Conservation (phyloP, 1,140 invertebrate species). For the Tenebrio molitor region DNA sequence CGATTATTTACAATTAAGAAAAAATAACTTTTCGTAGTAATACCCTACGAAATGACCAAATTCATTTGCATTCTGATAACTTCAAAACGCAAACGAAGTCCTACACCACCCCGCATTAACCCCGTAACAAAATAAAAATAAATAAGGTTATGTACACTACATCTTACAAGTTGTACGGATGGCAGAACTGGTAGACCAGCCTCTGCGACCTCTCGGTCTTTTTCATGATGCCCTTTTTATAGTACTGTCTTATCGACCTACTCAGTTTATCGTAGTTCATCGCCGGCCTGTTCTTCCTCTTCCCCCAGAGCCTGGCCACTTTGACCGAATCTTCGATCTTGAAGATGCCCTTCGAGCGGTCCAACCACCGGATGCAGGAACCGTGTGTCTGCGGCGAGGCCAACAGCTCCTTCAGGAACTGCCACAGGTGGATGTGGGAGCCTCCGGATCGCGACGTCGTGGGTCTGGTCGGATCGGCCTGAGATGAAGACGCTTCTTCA, state of each 20-base stretch:
- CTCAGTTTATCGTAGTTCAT: constrained; percentile 99
- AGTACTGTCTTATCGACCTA: constrained; percentile 98
- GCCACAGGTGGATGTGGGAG: constrained; percentile 98
- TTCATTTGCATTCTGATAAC: constrained; percentile 61
- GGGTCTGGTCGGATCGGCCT: constrained; percentile 56
- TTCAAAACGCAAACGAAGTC: constrained; percentile 59
- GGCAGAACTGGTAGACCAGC: constrained; percentile 99
- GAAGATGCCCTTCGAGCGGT: constrained; percentile 94
- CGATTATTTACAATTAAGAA: constrained; percentile 49
- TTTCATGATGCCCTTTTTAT: constrained; percentile 99
- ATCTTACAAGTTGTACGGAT: constrained; percentile 88
- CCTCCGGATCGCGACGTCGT: constrained; percentile 59
- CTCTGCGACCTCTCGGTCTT: constrained; percentile 98
- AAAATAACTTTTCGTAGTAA: constrained; percentile 55
- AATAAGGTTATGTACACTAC: constrained; percentile 8
- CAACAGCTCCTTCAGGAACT: constrained; percentile 97
- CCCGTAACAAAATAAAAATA: constrained; percentile 28
- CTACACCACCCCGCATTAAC: constrained; percentile 34
- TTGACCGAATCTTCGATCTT: constrained; percentile 99
- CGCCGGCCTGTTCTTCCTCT: constrained; percentile 96
- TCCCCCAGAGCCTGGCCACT: constrained; percentile 96
- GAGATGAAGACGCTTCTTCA: constrained; percentile 65
- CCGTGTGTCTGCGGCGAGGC: constrained; percentile 88
- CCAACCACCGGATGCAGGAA: constrained; percentile 96
- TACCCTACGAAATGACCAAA: constrained; percentile 57